phyloP scores from a whole-genome alignment of 2,797 vertebrate genomes.

The Amphiprion clarkii region DNA sequence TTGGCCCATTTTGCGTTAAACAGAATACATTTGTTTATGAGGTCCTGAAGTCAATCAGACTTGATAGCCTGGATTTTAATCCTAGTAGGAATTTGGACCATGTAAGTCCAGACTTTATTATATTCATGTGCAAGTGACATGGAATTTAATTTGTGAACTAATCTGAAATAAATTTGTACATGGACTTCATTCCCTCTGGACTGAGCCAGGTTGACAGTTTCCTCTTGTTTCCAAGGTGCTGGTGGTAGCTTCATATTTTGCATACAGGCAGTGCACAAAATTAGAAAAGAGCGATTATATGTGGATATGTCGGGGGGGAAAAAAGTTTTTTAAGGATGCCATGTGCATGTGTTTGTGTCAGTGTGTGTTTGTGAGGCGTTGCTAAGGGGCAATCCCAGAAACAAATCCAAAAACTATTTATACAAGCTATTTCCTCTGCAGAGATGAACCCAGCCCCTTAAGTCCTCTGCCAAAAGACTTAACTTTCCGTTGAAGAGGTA shows the following conservation, averaged over 20 bases:
- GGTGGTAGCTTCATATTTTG: background rate
- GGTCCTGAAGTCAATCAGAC: background rate
- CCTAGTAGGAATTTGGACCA: background rate
- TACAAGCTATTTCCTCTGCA: constrained; percentile 61
- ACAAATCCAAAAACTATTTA: constrained; percentile 59
- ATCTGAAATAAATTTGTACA: background rate
- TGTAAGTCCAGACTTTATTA: background rate
- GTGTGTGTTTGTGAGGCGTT: constrained; percentile 28
- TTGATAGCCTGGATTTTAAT: background rate
- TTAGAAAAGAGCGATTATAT: background rate
- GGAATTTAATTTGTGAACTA: background rate
- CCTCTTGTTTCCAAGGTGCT: background rate
- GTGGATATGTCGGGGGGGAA: background rate
- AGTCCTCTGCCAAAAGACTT: constrained; percentile 38
- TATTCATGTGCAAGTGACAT: background rate
- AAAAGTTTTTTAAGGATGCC: background rate
- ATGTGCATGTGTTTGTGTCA: background rate
- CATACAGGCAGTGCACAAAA: background rate
- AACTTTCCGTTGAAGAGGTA: background rate
- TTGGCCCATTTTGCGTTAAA: background rate
- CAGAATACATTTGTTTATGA: background rate
- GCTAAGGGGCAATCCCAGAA: constrained; percentile 42
- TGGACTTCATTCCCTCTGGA: background rate
- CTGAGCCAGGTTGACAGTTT: background rate
- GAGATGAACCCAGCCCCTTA: constrained; percentile 37